Base-by-base conservation (phyloP, 2,797 vertebrate genomes). In the Erpetoichthys calabaricus region DNA sequence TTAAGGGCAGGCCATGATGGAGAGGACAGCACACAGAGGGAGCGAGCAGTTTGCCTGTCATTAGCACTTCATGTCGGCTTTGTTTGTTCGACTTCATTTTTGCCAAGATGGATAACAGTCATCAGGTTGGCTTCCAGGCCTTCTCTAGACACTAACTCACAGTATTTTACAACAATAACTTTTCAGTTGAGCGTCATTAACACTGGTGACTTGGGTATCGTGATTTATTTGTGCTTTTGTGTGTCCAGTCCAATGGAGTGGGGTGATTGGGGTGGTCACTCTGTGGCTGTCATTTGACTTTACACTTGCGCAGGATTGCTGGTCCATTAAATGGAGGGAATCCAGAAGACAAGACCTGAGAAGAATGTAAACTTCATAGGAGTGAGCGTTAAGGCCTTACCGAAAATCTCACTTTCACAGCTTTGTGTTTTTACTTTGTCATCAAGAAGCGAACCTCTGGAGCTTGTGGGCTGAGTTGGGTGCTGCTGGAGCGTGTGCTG, bases 151-250 rank as follows among this genome's bases (percentile, higher is more conserved):
- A 70, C 60, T 63, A 68, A 65, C 57, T 62, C 64, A 59, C 56
- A 64, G 74, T 75, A 64, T 74, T 75, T 72, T 65, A 73, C 67
- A 65, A 56, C 68, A 66, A 69, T 65, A 68, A 63, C 67, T 73
- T 70, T 74, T 66, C 42, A 59, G 44, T 42, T 10, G 47, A 41
- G 5, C 2, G 63, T 70, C 73, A 61, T 72, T 8, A 56, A 51
- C 44, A 56, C 61, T 61, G 65, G 60, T 60, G 8, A 67, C 54
- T 65, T 76, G 66, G 67, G 64, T 73, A 69, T 76, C 75, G 64
- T 68, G 76, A 78, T 86, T 82, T 83, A 76, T 85, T 80, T 78
- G 75, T 81, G 76, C 67, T 56, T 71, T 80, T 70, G 64, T 70
- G 77, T 80, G 80, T 78, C 70, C 65, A 65, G 64, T 82, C 76